Conservation (phyloP, 2,888 invertebrate genomes). For the Lomographa bimaculata region DNA sequence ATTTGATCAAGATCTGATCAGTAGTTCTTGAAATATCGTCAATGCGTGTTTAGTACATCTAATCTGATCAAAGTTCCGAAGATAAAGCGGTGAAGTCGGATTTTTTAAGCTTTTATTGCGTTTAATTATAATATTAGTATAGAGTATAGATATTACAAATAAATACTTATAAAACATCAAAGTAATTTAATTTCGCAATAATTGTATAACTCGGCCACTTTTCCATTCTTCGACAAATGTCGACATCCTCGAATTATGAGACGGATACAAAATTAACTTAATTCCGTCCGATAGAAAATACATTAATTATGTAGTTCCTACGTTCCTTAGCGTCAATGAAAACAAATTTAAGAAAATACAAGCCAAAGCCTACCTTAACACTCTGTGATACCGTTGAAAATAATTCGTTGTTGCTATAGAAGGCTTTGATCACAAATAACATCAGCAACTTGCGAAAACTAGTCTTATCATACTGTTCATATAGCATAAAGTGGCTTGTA, state of each 20-base stretch:
- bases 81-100: too few relatives aligned
- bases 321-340: constrained; percentile 29
- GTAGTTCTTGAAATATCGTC: too few relatives aligned
- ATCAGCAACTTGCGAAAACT: not conserved
- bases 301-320: constrained; percentile 26
- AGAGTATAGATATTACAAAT: too few relatives aligned
- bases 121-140: too few relatives aligned
- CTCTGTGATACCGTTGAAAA: not conserved
- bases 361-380: constrained; percentile 7
- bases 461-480: not conserved
- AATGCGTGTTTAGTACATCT: too few relatives aligned
- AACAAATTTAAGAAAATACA: constrained; percentile 7
- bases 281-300: constrained; percentile 21
- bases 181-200: too few relatives aligned
- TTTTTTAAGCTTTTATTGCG: too few relatives aligned
- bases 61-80: too few relatives aligned
- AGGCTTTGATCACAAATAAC: constrained; percentile 20
- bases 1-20: too few relatives aligned
- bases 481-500: constrained; percentile 1
- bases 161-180: too few relatives aligned
- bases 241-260: constrained; percentile 17
- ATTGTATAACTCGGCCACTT: too few relatives aligned
- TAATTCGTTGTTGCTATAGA: constrained; percentile 2
- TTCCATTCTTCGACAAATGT: not conserved
- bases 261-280: constrained; percentile 18